A percentile compares a stretch with the other conserved stretches of the same genome.
phyloP scores from a whole-genome alignment of 2,113 vertebrate genomes.

The Bubalus kerabau region DNA sequence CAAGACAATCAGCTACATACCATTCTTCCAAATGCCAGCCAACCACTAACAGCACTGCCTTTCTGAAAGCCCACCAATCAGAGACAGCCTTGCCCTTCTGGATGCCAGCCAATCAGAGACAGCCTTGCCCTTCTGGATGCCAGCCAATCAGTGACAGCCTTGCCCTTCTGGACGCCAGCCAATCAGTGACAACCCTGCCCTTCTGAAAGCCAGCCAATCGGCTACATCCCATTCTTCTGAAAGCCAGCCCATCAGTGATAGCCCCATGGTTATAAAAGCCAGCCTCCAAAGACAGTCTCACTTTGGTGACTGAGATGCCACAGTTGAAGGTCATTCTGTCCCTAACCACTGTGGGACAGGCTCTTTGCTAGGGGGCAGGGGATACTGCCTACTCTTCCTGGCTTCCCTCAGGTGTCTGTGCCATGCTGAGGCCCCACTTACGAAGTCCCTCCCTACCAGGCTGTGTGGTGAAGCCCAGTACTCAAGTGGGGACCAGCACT shows the following conservation, averaged over 20 bases:
- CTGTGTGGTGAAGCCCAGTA: background rate
- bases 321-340: background rate
- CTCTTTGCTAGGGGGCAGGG: background rate
- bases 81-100: accelerated
- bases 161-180: background rate
- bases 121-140: background rate
- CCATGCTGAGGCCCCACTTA: background rate
- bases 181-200: background rate
- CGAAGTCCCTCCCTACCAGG: background rate
- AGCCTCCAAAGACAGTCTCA: background rate
- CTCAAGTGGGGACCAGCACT: background rate
- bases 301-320: background rate
- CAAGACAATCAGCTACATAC: background rate
- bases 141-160: background rate
- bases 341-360: accelerated
- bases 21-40: background rate
- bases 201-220: background rate
- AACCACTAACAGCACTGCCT: background rate
- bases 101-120: background rate
- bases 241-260: background rate
- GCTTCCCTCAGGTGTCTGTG: background rate
- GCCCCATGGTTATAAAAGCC: background rate
- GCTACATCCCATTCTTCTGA: background rate
- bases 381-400: background rate
- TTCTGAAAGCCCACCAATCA: background rate